Base-by-base conservation (phyloP, 1,140 invertebrate species). In the Harpegnathos saltator region DNA sequence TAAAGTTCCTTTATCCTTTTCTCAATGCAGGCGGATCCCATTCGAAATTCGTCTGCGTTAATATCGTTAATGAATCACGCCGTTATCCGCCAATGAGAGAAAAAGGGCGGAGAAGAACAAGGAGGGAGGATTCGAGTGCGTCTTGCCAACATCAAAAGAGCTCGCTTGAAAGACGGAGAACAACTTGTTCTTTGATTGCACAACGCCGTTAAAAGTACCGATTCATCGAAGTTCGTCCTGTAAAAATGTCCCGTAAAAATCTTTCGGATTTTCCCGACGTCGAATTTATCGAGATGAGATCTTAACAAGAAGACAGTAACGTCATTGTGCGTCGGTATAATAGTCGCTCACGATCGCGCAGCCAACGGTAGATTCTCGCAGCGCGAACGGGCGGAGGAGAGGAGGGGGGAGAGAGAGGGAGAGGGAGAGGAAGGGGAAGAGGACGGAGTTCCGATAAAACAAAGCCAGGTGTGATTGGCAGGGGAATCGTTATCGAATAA, bases 401-500 rank as follows among this genome's bases (percentile, higher is more conserved):
- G n/a, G n/a, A n/a, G n/a, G n/a, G n/a, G n/a, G n/a, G n/a, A n/a
- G n/a, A n/a, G n/a, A n/a, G n/a, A n/a, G n/a, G n/a, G n/a, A n/a
- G n/a, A n/a, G n/a, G n/a, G n/a, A n/a, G n/a, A n/a, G n/a, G n/a
- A n/a, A n/a, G n/a, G n/a, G n/a, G n/a, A n/a, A n/a, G n/a, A 66
- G 38, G 22, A 15, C n/a, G 22, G 15, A 54, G 50, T 11, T 38
- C 29, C 17, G 50, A 66, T 66, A 54, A 77, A 77, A 66, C 62
- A 77, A 66, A 12, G 19, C 54, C 66, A 48, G 38, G 9, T 65
- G 74, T 38, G 62, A 65, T 44, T 54, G 17, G n/a, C 44, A 80
- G 68, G 63, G 44, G 71, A 63, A 84, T 84, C 75, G 50, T 65
- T 82, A 85, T 82, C 69, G 44, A 59, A 69, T 78, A 78, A 80